phyloP scores from a whole-genome alignment of 2,797 vertebrate genomes.

The Neomorphus geoffroyi region DNA sequence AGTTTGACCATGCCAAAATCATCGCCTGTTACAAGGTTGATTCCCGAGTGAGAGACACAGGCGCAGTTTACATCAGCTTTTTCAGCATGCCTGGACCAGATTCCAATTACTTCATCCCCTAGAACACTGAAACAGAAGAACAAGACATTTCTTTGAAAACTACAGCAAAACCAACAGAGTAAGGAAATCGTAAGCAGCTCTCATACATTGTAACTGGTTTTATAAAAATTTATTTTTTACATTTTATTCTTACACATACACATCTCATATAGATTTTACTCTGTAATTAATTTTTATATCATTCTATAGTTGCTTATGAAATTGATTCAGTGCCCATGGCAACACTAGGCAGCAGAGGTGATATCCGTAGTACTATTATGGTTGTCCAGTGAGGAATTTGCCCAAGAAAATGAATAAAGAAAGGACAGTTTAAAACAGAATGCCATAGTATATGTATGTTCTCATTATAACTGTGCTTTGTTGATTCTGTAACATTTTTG shows the following conservation, averaged over 20 bases:
- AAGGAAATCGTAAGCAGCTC: neutral
- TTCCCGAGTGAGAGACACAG: constrained; percentile 97
- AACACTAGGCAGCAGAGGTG: neutral
- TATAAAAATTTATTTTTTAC: neutral
- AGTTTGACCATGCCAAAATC: constrained; percentile 99
- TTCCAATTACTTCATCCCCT: constrained; percentile 94
- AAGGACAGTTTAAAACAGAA: neutral
- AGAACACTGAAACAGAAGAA: constrained; percentile 83
- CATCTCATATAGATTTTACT: neutral
- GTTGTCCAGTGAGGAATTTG: neutral
- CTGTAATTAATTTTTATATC: neutral
- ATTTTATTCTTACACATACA: neutral
- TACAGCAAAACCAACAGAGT: neutral
- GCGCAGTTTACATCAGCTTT: constrained; percentile 96
- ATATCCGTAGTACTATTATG: neutral
- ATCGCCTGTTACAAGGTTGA: constrained; percentile 95
- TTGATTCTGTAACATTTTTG: neutral
- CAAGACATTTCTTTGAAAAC: neutral
- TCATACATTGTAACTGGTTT: neutral
- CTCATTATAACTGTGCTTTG: neutral
- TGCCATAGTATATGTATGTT: neutral
- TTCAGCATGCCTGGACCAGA: constrained; percentile 96
- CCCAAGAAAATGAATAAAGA: neutral
- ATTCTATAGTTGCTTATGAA: neutral
- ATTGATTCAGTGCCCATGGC: neutral